phyloP scores from a whole-genome alignment of 2,888 invertebrate species.

The Carterocephalus palaemon region DNA sequence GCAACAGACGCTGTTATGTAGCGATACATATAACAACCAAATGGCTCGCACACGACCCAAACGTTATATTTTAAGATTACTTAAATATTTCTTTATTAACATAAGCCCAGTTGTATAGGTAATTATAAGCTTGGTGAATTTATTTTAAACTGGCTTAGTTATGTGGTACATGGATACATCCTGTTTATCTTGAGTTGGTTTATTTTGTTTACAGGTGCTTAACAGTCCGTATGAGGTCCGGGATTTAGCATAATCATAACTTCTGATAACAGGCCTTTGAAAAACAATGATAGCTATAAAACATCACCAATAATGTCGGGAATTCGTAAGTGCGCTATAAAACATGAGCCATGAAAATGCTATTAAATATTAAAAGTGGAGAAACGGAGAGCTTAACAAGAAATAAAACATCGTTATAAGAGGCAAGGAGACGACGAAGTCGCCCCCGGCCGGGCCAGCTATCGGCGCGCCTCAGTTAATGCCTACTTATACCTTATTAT shows the following conservation, averaged over 20 bases:
- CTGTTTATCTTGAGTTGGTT: no score
- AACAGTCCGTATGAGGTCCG: slow-evolving; percentile 13
- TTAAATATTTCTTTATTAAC: no score
- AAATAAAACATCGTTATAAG: slow-evolving; percentile 78
- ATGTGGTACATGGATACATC: no score
- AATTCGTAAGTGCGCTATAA: slow-evolving; percentile 75
- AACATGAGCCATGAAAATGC: slow-evolving; percentile 76
- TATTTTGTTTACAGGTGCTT: no score
- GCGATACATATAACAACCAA: slow-evolving; percentile 59
- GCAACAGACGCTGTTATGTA: slow-evolving; percentile 44
- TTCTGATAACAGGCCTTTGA: slow-evolving; percentile 32
- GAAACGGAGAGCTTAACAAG: slow-evolving; percentile 79
- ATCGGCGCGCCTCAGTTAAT: slow-evolving; percentile 77
- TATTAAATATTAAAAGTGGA: slow-evolving; percentile 80
- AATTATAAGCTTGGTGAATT: no score
- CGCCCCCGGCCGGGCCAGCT: slow-evolving; percentile 71
- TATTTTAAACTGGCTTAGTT: no score
- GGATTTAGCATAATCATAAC: slow-evolving; percentile 38
- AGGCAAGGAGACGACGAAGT: slow-evolving; percentile 64
- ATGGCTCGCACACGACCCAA: slow-evolving; percentile 55
- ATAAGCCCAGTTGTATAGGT: no score
- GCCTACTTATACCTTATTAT: slow-evolving; percentile 80
- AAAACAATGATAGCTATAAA: slow-evolving; percentile 58
- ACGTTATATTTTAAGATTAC: no score
- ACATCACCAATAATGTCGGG: slow-evolving; percentile 66